Evolutionary conservation across 2,113 vertebrate species (phyloP).

Genomic region (Prinia subflava): DNA sequence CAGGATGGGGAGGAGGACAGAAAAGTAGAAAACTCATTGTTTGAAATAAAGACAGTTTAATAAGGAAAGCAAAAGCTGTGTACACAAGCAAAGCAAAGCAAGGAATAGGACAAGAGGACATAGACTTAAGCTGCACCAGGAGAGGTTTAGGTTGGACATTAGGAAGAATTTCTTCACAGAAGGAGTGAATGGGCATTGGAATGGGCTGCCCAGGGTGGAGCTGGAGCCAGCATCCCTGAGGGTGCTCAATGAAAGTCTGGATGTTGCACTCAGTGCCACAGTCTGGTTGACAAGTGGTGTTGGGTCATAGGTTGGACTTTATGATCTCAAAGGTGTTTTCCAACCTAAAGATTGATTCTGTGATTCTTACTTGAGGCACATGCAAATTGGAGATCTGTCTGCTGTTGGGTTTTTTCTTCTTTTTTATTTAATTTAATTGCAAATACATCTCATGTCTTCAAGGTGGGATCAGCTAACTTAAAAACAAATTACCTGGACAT

Average conservation of each 20-base stretch:
- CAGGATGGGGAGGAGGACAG: background rate
- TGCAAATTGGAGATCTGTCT: background rate
- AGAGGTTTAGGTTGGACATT: background rate
- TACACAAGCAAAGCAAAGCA: background rate
- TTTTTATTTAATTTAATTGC: background rate
- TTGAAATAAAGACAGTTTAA: background rate
- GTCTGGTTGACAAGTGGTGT: background rate
- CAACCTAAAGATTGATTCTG: background rate
- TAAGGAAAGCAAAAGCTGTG: background rate
- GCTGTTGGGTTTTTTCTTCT: background rate
- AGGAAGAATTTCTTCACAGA: background rate
- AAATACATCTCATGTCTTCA: background rate
- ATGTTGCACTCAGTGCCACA: background rate
- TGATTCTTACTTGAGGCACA: background rate
- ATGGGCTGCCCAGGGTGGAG: background rate
- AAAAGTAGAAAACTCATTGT: background rate
- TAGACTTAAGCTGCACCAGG: accelerated
- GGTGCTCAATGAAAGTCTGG: background rate
- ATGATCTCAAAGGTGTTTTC: background rate
- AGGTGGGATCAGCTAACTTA: background rate
- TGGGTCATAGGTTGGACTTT: background rate
- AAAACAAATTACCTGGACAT: background rate
- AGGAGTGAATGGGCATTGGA: background rate
- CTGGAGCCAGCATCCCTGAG: background rate
- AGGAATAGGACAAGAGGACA: background rate